Conservation (phyloP, 2,113 vertebrate genomes). For the Brachionichthys hirsutus region DNA sequence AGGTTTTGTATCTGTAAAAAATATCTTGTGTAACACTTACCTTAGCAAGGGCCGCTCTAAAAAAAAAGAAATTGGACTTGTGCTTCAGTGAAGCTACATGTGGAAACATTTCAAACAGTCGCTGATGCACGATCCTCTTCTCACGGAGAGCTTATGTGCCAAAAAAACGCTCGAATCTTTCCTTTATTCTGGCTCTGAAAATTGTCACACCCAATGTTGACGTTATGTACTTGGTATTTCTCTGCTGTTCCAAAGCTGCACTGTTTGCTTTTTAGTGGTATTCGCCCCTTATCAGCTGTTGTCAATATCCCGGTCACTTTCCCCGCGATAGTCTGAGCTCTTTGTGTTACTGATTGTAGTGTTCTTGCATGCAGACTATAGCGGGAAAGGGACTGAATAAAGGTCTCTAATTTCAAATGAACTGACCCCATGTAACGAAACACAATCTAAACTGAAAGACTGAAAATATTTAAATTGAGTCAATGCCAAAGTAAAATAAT, state of each 20-base stretch:
- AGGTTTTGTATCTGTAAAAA: conserved; percentile 53
- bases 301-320: conserved; percentile 31
- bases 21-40: conserved; percentile 27
- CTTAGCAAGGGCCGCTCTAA: conserved; percentile 35
- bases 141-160: conserved; percentile 23
- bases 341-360: conserved; percentile 31
- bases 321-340: conserved; percentile 10
- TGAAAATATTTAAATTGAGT: background rate
- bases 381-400: background rate
- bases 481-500: background rate
- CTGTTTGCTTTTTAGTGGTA: conserved; percentile 39
- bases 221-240: conserved; percentile 5
- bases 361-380: conserved; percentile 27
- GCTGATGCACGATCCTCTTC: conserved; percentile 10
- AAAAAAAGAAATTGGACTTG: background rate
- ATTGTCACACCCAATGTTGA: conserved; percentile 16
- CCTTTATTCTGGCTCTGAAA: conserved; percentile 2
- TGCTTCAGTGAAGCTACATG: conserved; percentile 46
- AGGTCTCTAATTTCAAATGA: conserved; percentile 14
- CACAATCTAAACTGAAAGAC: no score
- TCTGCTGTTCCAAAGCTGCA: conserved; percentile 25
- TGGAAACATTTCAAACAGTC: conserved; percentile 14
- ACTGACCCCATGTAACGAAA: conserved; percentile 9
- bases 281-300: conserved; percentile 46
- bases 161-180: conserved; percentile 46